Evolutionary conservation across 2,888 invertebrate species (phyloP), one percentile per base, ranked within the genome.

Genomic region (Hybos culiciformis): DNA sequence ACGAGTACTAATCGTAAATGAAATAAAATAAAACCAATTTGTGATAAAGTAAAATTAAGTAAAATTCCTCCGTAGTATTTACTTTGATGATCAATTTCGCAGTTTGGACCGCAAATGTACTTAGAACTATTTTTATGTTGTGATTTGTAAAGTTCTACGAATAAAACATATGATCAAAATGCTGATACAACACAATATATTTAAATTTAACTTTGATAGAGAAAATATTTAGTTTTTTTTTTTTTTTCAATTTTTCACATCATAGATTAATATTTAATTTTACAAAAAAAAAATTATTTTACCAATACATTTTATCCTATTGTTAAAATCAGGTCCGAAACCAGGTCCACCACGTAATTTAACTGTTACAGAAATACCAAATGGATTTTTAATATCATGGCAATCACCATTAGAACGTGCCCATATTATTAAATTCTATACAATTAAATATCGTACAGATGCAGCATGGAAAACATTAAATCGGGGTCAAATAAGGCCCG

Each of bases 371-470:
- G 88, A 90, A 69, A 80, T 87, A 51, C 80, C 82, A 64, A 87
- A 88, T 64, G 90, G 88, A 52, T 88, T 92, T 69, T 75, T 86
- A 53, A 86, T 93, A 63, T 80, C 85, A 56, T 92, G 91, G 92
- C 81, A 83, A 68, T 77, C 80, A 55, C 91, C 91, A 21, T 60
- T 80, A 53, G 88, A 91, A 63, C 76, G 80, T 53, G 77, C 82
- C 42, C 77, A 82, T 57, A 75, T 87, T 48, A 80, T 91, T 53
- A 82, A 84, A 68, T 84, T 85, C 71, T 92, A 91, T 70, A 83
- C 83, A 51, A 88, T 92, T 68, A 87, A 90, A 70, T 91, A 88
- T 70, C 80, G 83, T 61, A 86, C 86, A 39, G 90, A 90, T 64
- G 83, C 86, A 50, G 79, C 80, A 57, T 90, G 87, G 86, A 88